Base-by-base conservation (phyloP, 2,797 vertebrate genomes). In the Cichlasoma orientale region DNA sequence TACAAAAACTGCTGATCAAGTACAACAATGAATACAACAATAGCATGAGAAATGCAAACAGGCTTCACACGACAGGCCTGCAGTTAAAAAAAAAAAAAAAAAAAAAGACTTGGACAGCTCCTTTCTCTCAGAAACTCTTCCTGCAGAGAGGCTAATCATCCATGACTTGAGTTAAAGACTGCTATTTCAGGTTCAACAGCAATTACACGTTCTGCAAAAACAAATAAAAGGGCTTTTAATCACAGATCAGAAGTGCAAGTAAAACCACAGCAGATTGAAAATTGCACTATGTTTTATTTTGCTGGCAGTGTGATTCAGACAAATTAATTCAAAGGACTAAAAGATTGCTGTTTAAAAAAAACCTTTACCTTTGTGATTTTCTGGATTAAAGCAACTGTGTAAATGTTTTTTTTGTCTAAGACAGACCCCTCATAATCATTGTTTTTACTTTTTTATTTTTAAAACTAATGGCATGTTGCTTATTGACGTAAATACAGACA, bases 21-120 rank as follows among this genome's bases (percentile, higher is more conserved):
- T 59, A 59, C 57, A 54, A 76, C 77, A 57, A 66, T 71, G 23
- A 81, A 63, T 59, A 13, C 52, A 21, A 44, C 29, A 75, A 87
- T 84, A 84, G 75, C 25, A 71, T 8, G 25, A 75, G 57, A 71
- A 78, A 58, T n/a, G 61, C 58, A 88, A 84, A 85, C 72, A 86
- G 23, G 44, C 52, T 63, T 87, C 61, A 25, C 83, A 82, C n/a
- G 23, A 4, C 75, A 82, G 29, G 61, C 16, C 72, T 72, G 77
- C 52, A 31, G 57, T 18, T 1, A 36, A 23, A 41, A 5, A 7
- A 82, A 50, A 27, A 47, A 11, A 13, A 23, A 25, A 11, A 10
- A 73, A 29, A 23, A 31, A 8, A 44, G 3, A 57, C 56, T 9
- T 18, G n/a, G 56, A 72, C 31, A 52, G 44, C 18, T 76, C 36